Base-by-base conservation (phyloP, 2,888 invertebrate genomes). In the Andrena minutula region DNA sequence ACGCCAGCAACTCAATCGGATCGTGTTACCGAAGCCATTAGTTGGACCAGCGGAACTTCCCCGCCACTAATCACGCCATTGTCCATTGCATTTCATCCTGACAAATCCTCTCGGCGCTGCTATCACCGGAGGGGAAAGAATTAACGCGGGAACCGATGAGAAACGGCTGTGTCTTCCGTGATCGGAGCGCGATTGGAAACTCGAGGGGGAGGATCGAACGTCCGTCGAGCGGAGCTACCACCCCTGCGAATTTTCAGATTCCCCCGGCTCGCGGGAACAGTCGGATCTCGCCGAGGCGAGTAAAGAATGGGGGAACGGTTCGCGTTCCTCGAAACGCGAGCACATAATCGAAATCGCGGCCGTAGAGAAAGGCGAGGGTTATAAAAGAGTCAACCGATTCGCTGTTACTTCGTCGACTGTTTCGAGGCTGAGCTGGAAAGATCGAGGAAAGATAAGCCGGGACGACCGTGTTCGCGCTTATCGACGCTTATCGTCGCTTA, bases 1-100 rank as follows among this genome's bases (percentile, higher is more conserved):
- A 64, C 51, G 66, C 32, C 35, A 32, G 63, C 60, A 68, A 70
- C 70, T 82, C 74, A 30, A 82, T 82, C 70, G 74, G 58, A 56
- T 65, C 73, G 70, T 71, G 79, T 82, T 75, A 81, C 65, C 70
- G 65, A 28, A 70, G 30, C 65, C 79, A 82, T 75, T 79, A 79
- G 74, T 82, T 56, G 60, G 8, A 28, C 61, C 60, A 60, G 28
- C 66, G 66, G 35, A 68, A 75, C 74, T 75, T 79, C 70, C 20
- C 66, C 65, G 56, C 58, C 64, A 56, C 64, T 74, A 69, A 81
- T 81, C 65, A 69, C 79, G 51, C 47, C 74, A 69, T 66, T 82
- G 74, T 79, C 47, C 63, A 61, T 74, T 70, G 65, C 74, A 66
- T 70, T 61, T 74, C 41, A 51, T 20, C 60, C 30, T 51, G 73